Evolutionary conservation across 2,888 invertebrate species (phyloP).

Genomic region (Caradrina clavipalpis): DNA sequence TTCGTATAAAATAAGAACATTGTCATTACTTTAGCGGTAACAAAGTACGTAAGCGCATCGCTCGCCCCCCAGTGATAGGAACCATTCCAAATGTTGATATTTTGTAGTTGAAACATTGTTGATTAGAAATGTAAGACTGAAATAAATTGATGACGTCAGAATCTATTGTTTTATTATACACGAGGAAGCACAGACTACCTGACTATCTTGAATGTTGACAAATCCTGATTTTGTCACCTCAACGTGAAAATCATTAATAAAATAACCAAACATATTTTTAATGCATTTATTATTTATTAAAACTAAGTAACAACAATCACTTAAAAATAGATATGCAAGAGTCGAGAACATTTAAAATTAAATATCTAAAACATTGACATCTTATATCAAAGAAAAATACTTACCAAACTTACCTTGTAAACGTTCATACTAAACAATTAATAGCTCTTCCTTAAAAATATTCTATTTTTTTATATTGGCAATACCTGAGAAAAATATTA

Average conservation of each 20-base stretch:
- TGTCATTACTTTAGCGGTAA: no score
- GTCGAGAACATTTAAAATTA: constrained; percentile 14
- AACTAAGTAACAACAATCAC: constrained; percentile 52
- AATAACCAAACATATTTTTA: neutral
- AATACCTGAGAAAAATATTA: constrained; percentile 7
- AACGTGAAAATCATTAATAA: neutral
- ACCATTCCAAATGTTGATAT: constrained; percentile 79
- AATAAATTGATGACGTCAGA: constrained; percentile 73
- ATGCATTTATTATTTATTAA: constrained; percentile 29
- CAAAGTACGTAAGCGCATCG: constrained; percentile 9
- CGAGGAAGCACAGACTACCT: neutral
- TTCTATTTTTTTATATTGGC: neutral
- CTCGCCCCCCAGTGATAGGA: constrained; percentile 61
- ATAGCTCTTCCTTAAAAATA: constrained; percentile 16
- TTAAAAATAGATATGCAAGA: constrained; percentile 53
- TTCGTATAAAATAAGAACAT: no score
- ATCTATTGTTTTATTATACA: constrained; percentile 28
- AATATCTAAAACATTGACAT: constrained; percentile 41
- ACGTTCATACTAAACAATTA: constrained; percentile 30
- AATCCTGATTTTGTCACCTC: no score
- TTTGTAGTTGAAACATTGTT: constrained; percentile 82
- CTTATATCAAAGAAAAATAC: constrained; percentile 58
- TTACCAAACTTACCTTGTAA: constrained; percentile 66
- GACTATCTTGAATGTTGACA: no score
- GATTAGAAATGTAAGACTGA: constrained; percentile 88